phyloP scores from a whole-genome alignment of 2,797 vertebrate genomes.

The Microctenopoma steveboyesi region DNA sequence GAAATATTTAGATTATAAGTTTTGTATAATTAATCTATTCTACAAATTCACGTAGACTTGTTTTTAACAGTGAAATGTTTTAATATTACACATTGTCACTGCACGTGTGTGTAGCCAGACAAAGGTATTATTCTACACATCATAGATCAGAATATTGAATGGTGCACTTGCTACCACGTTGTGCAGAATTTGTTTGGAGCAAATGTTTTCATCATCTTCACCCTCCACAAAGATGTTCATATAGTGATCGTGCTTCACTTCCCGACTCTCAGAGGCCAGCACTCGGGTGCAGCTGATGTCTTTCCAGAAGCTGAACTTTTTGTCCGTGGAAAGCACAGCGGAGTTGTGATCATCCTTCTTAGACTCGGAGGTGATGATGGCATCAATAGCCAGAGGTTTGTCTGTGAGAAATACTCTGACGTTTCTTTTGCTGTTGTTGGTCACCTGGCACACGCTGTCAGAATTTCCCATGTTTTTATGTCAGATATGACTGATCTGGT shows the following conservation, averaged over 20 bases:
- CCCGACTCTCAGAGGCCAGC: conserved; percentile 57
- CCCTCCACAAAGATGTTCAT: conserved; percentile 75
- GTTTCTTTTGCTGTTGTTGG: conserved; percentile 73
- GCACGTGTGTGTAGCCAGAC: background rate
- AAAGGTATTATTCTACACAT: conserved; percentile 43
- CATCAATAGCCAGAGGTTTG: conserved; percentile 53
- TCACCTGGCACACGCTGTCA: conserved; percentile 46
- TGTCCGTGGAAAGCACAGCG: background rate
- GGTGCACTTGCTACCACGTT: conserved; percentile 53
- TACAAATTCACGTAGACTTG: too few relatives aligned
- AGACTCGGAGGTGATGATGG: conserved; percentile 44
- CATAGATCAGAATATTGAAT: conserved; percentile 62
- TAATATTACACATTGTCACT: background rate
- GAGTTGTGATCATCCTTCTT: rapidly evolving
- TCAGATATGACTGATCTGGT: background rate
- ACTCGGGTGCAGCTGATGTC: conserved; percentile 49
- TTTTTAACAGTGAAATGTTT: too few relatives aligned
- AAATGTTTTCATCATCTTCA: conserved; percentile 64
- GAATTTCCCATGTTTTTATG: conserved; percentile 64
- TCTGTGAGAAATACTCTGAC: conserved; percentile 61
- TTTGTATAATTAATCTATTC: too few relatives aligned
- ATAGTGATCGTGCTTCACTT: conserved; percentile 52
- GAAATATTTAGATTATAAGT: background rate
- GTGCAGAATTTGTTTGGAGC: conserved; percentile 63
- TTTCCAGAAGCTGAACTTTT: conserved; percentile 65